phyloP scores from a whole-genome alignment of 2,113 vertebrate genomes.

The Burhinus oedicnemus region DNA sequence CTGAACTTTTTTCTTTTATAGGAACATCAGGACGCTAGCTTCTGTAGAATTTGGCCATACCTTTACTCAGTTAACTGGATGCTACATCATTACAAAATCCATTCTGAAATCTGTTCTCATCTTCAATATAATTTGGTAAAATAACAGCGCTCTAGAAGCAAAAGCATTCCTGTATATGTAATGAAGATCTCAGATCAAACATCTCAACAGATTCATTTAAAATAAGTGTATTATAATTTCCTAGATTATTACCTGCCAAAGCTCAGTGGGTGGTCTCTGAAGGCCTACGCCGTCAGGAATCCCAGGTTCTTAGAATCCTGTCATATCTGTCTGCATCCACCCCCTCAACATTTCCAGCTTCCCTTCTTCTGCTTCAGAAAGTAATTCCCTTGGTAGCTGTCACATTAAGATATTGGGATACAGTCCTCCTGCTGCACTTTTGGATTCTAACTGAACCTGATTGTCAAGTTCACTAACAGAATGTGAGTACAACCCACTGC shows the following conservation, averaged over 20 bases:
- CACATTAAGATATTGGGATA: conserved; percentile 41
- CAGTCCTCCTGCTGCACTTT: conserved; percentile 4
- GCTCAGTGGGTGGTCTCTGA: conserved; percentile 61
- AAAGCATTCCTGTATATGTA: neutral
- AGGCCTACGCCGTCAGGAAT: conserved; percentile 52
- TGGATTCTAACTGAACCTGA: conserved; percentile 2
- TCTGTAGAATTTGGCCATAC: neutral
- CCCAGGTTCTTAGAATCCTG: conserved; percentile 59
- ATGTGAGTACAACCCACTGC: neutral
- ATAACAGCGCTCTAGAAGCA: neutral
- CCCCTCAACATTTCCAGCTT: conserved; percentile 62
- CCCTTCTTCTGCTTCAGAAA: conserved; percentile 46
- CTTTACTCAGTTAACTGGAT: neutral
- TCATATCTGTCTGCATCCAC: conserved; percentile 61
- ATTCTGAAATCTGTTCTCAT: neutral
- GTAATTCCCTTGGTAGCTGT: conserved; percentile 52
- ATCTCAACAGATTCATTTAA: conserved; percentile 32
- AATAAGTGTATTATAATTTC: conserved; percentile 47
- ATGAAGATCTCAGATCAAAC: conserved; percentile 45
- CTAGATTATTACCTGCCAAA: conserved; percentile 67
- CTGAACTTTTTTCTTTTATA: neutral
- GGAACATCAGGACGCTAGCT: neutral
- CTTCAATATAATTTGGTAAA: neutral
- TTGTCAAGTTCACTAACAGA: neutral
- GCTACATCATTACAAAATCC: neutral